phyloP scores from a whole-genome alignment of 2,797 vertebrate species.

The Pseudochaenichthys georgianus region DNA sequence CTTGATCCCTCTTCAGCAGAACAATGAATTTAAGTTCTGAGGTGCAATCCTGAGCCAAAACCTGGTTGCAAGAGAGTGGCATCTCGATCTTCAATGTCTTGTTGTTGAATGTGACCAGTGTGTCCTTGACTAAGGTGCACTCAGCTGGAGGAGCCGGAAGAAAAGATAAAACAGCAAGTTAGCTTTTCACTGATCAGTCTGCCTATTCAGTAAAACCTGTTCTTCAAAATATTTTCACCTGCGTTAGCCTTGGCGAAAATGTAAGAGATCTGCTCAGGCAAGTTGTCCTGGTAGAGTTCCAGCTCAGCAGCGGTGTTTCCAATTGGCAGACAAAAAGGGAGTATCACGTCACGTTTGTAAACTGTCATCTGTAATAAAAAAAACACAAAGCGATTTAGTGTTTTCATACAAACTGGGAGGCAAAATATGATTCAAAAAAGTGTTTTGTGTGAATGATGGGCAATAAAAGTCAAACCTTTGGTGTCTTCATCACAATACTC shows the following conservation, averaged over 20 bases:
- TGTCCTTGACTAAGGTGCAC: slow-evolving; percentile 63
- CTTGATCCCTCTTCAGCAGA: slow-evolving; percentile 80
- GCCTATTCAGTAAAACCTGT: not conserved
- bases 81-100: slow-evolving; percentile 76
- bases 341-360: slow-evolving; percentile 59
- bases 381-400: slow-evolving; percentile 6
- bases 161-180: not conserved
- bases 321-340: slow-evolving; percentile 75
- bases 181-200: not conserved
- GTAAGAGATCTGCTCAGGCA: slow-evolving; percentile 57
- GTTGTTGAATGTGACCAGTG: slow-evolving; percentile 73
- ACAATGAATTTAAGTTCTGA: slow-evolving; percentile 87
- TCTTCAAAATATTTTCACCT: slow-evolving; percentile 59
- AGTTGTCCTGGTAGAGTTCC: slow-evolving; percentile 44
- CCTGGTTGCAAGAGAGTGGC: slow-evolving; percentile 84
- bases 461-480: slow-evolving; percentile 60
- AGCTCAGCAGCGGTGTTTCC: slow-evolving; percentile 66
- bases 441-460: not conserved
- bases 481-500: slow-evolving; percentile 71
- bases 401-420: not conserved
- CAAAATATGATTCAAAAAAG: slow-evolving; percentile 6
- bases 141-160: slow-evolving; percentile 54
- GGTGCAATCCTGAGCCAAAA: slow-evolving; percentile 89
- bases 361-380: slow-evolving; percentile 68
- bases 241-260: slow-evolving; percentile 66